phyloP scores from a whole-genome alignment of 1,140 invertebrate species.

The Andrena cerasifolii region DNA sequence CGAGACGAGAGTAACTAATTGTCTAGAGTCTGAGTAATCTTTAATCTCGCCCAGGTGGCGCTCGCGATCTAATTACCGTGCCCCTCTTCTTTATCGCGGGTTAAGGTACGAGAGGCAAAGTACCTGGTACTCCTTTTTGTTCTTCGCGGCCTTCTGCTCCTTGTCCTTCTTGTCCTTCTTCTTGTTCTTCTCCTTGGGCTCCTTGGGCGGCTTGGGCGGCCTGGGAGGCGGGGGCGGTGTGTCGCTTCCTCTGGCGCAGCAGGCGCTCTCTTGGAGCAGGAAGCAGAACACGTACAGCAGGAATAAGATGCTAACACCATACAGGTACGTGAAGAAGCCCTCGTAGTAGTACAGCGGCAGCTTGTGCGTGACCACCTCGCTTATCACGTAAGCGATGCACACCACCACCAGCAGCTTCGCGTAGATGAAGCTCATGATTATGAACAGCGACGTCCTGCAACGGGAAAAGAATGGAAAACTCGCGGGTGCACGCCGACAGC shows the following conservation, averaged over 20 bases:
- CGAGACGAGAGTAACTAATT: too few relatives aligned
- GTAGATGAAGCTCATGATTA: constrained; percentile 96
- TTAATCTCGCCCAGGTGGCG: too few relatives aligned
- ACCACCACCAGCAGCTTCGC: constrained; percentile 95
- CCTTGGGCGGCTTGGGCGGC: constrained; percentile 89
- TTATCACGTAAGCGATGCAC: constrained; percentile 95
- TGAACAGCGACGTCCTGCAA: constrained; percentile 94
- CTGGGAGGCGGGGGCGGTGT: constrained; percentile 87
- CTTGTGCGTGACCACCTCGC: constrained; percentile 95
- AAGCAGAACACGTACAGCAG: constrained; percentile 98
- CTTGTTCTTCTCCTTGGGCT: constrained; percentile 86
- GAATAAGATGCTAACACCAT: constrained; percentile 96
- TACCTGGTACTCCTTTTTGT: constrained; percentile 84
- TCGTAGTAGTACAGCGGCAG: constrained; percentile 96
- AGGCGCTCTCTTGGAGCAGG: constrained; percentile 94
- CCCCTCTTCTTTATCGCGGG: too few relatives aligned
- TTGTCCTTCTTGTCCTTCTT: constrained; percentile 83
- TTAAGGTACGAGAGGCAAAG: too few relatives aligned
- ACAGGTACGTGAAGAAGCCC: constrained; percentile 98
- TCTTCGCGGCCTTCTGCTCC: constrained; percentile 82
- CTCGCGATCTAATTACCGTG: too few relatives aligned
- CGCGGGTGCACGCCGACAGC: background rate
- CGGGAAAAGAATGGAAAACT: constrained; percentile 2
- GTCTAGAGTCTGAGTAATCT: too few relatives aligned
- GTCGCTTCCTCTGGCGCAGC: constrained; percentile 87